These are phyloP conservation scores for Halcyon malimbica DNA, from an alignment of 2,113 vertebrate species.

Conservation along the genomic window DNA sequence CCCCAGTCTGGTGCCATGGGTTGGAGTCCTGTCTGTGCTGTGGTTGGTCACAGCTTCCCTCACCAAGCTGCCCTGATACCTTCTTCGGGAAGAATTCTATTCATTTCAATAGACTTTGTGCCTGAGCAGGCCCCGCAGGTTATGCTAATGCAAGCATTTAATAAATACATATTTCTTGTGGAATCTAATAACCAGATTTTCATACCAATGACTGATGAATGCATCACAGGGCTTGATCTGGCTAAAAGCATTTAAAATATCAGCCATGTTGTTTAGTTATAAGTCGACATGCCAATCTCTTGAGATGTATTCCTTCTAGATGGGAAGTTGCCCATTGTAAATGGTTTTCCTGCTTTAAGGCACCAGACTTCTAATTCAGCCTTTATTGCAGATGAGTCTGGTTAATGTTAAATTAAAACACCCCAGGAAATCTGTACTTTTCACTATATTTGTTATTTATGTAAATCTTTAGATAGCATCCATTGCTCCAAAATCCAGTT, in stretches of 20 bases:
- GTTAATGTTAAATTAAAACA: slow-evolving; percentile 27
- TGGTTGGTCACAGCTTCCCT: background rate
- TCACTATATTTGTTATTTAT: slow-evolving; percentile 27
- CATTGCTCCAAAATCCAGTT: slow-evolving; percentile 11
- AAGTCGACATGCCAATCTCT: background rate
- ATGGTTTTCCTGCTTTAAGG: slow-evolving; percentile 7
- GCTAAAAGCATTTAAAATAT: background rate
- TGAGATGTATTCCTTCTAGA: background rate
- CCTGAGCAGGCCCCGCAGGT: background rate
- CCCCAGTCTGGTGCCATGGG: background rate
- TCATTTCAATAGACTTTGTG: background rate
- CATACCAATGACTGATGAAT: background rate
- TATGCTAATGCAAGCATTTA: background rate
- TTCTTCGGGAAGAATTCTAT: background rate
- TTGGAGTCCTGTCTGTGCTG: background rate
- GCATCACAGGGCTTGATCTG: background rate
- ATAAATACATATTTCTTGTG: background rate
- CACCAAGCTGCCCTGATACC: background rate
- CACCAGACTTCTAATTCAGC: slow-evolving; percentile 6
- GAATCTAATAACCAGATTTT: background rate
- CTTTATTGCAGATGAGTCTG: background rate
- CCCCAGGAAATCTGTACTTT: slow-evolving; percentile 6
- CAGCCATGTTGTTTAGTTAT: background rate
- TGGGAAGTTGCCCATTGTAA: background rate
- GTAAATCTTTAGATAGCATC: slow-evolving; percentile 20